Percentiles rank a stretch among this genome's conserved stretches.
These are phyloP conservation scores for Platycnemis pennipes DNA, from an alignment of 2,888 invertebrate genomes.

Conservation along the genomic window DNA sequence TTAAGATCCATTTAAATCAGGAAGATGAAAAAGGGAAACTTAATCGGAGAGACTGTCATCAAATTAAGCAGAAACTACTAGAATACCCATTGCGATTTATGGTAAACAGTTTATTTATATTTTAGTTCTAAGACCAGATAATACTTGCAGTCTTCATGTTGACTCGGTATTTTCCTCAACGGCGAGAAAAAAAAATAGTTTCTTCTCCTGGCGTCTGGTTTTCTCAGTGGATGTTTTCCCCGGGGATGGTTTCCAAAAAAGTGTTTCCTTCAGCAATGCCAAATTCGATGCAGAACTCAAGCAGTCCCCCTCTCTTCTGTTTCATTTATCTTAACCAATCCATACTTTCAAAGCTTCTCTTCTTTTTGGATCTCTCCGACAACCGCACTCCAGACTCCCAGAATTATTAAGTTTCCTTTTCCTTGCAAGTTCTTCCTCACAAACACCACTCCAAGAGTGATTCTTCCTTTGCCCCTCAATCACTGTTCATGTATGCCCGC, in stretches of 20 bases:
- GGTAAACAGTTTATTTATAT: too few relatives aligned
- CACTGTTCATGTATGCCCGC: not conserved
- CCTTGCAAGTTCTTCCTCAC: not conserved
- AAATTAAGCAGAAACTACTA: too few relatives aligned
- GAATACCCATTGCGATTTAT: too few relatives aligned
- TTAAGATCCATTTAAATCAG: too few relatives aligned
- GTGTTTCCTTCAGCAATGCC: not conserved
- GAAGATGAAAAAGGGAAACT: too few relatives aligned
- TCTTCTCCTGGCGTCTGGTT: too few relatives aligned
- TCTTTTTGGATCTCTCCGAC: not conserved
- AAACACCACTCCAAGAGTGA: not conserved
- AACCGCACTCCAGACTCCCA: not conserved
- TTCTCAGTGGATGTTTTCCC: not conserved
- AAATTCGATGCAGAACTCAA: not conserved
- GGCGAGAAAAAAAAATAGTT: too few relatives aligned
- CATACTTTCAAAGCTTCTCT: not conserved
- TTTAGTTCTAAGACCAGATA: too few relatives aligned
- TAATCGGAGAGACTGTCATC: too few relatives aligned
- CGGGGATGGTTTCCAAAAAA: not conserved
- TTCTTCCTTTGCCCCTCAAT: not conserved
- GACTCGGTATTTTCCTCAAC: too few relatives aligned
- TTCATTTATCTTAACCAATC: not conserved
- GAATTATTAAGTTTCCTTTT: not conserved
- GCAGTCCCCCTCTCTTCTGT: not conserved
- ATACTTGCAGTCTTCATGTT: too few relatives aligned